These are phyloP conservation scores for Erethizon dorsatum DNA, from an alignment of 2,797 vertebrate genomes.

Conservation along the genomic window DNA sequence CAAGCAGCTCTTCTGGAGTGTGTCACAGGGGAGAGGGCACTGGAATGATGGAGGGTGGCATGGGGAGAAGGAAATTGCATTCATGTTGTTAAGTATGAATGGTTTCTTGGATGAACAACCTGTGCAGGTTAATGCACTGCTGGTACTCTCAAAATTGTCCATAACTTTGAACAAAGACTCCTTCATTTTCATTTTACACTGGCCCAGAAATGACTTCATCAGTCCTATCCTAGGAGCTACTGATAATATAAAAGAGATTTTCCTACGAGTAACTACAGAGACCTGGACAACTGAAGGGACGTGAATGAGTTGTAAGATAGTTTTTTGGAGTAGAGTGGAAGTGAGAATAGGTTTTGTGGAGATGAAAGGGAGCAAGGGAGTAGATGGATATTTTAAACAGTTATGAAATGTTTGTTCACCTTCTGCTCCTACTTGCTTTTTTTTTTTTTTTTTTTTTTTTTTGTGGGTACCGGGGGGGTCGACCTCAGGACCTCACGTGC, in stretches of 20 bases:
- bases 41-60: neutral
- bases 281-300: neutral
- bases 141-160: neutral
- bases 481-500: too few relatives aligned
- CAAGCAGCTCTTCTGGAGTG: neutral
- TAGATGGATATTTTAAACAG: neutral
- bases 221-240: neutral
- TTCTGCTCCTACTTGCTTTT: accelerated
- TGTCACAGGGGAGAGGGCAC: neutral
- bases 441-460: too few relatives aligned
- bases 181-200: neutral
- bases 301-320: neutral
- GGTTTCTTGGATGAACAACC: neutral
- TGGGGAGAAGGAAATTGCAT: neutral
- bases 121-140: neutral
- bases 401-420: neutral
- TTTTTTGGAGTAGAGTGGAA: neutral
- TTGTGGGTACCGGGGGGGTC: too few relatives aligned
- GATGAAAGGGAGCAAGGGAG: neutral
- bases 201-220: neutral
- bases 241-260: neutral
- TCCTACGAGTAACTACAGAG: neutral
- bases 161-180: neutral
- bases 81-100: neutral
- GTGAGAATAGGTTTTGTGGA: neutral